Evolutionary conservation across 1,140 invertebrate genomes (phyloP).

Genomic region (Drosophila nasuta): DNA sequence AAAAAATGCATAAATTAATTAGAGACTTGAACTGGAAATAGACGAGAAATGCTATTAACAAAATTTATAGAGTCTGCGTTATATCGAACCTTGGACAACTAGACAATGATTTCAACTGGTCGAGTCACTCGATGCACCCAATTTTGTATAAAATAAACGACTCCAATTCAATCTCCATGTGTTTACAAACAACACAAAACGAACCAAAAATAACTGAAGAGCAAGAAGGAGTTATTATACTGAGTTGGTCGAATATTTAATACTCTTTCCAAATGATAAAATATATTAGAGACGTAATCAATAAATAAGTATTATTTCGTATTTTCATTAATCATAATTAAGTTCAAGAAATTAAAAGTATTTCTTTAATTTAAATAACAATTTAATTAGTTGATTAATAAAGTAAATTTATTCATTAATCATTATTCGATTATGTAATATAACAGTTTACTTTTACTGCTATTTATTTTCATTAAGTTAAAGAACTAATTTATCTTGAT

Average conservation of each 20-base stretch:
- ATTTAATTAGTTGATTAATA: no score
- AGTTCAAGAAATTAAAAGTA: no score
- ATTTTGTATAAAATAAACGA: constrained; percentile 18
- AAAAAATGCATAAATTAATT: constrained; percentile 17
- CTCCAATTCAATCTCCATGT: constrained; percentile 51
- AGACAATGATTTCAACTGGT: constrained; percentile 37
- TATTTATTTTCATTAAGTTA: no score
- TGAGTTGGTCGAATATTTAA: not conserved
- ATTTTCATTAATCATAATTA: no score
- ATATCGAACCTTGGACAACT: constrained; percentile 44
- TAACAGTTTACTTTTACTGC: no score
- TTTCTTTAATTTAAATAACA: no score
- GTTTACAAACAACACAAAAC: constrained; percentile 58
- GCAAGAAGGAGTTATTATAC: not conserved
- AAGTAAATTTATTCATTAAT: no score
- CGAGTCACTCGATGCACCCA: constrained; percentile 23
- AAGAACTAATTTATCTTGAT: no score
- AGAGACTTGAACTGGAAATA: constrained; percentile 8
- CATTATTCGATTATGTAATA: no score
- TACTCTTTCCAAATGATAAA: not conserved
- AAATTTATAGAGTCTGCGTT: constrained; percentile 32
- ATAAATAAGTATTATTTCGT: not conserved
- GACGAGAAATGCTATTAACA: constrained; percentile 16
- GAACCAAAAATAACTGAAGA: constrained; percentile 17
- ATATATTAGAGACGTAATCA: not conserved